Conservation (phyloP, 2,888 invertebrate species). For the Sinotaia quadrata region DNA sequence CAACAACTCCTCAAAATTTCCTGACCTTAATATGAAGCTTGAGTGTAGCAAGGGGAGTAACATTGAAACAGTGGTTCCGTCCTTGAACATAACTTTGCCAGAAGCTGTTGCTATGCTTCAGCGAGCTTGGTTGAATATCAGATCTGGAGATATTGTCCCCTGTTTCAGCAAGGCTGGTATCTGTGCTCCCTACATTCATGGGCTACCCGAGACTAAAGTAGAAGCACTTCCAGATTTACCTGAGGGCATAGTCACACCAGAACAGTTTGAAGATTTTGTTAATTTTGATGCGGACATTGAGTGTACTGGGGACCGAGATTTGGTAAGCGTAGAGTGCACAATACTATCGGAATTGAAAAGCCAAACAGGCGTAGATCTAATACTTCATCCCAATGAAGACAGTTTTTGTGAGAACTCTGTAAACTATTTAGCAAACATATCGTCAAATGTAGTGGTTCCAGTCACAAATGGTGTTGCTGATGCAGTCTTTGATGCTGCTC, state of each 20-base stretch:
- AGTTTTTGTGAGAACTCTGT: too few relatives aligned
- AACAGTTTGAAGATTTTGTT: constrained; percentile 23
- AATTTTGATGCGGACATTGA: constrained; percentile 19
- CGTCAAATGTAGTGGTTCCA: too few relatives aligned
- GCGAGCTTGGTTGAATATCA: constrained; percentile 19
- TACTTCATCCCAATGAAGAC: not conserved
- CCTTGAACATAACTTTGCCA: not conserved
- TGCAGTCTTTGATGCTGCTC: not conserved
- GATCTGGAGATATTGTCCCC: constrained; percentile 21
- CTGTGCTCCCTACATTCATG: constrained; percentile 23
- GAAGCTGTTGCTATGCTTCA: constrained; percentile 24
- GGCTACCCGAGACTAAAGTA: constrained; percentile 10
- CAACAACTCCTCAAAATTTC: not conserved
- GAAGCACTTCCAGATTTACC: constrained; percentile 20
- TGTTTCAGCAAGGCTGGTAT: constrained; percentile 25
- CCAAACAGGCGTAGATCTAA: not conserved
- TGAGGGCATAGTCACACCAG: constrained; percentile 2
- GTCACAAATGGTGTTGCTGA: too few relatives aligned
- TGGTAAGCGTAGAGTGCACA: constrained; percentile 17
- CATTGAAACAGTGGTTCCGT: not conserved
- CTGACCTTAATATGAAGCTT: too few relatives aligned
- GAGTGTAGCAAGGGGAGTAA: too few relatives aligned
- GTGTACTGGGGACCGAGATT: constrained; percentile 5
- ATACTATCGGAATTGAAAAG: too few relatives aligned
- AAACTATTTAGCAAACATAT: too few relatives aligned